Conservation (phyloP, 2,888 invertebrate species). For the Eulithis testata region DNA sequence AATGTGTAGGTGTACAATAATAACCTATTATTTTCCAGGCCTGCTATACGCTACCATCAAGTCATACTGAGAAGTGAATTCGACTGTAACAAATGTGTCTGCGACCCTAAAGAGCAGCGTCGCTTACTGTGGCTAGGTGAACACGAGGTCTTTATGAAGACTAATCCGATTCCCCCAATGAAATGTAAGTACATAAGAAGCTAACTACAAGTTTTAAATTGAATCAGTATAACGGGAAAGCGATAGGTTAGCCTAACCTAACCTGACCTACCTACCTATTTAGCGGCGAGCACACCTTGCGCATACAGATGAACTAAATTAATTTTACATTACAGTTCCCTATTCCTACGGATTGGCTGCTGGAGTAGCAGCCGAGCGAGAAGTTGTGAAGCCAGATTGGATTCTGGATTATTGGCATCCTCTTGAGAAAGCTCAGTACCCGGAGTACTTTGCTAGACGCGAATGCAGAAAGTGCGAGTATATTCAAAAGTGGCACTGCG, state of each 20-base stretch:
- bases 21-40: slow-evolving; percentile 71
- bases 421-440: slow-evolving; percentile 95
- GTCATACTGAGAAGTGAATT: slow-evolving; percentile 92
- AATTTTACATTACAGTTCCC: slow-evolving; percentile 63
- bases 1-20: too few species aligned
- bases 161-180: slow-evolving; percentile 87
- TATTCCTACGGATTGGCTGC: slow-evolving; percentile 88
- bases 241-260: too few species aligned
- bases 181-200: slow-evolving; percentile 83
- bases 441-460: slow-evolving; percentile 94
- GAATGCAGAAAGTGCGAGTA: slow-evolving; percentile 95
- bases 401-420: slow-evolving; percentile 97
- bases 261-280: too few species aligned
- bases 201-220: not conserved
- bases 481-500: slow-evolving; percentile 90
- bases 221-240: too few species aligned
- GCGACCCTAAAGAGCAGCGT: slow-evolving; percentile 89
- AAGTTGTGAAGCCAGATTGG: slow-evolving; percentile 90
- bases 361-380: slow-evolving; percentile 90
- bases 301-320: not conserved
- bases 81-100: slow-evolving; percentile 87
- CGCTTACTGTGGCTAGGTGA: slow-evolving; percentile 91
- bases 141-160: slow-evolving; percentile 87
- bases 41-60: slow-evolving; percentile 90
- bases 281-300: too few species aligned